These are phyloP conservation scores for Pagetopsis macropterus DNA, from an alignment of 2,797 vertebrate species.

Conservation along the genomic window DNA sequence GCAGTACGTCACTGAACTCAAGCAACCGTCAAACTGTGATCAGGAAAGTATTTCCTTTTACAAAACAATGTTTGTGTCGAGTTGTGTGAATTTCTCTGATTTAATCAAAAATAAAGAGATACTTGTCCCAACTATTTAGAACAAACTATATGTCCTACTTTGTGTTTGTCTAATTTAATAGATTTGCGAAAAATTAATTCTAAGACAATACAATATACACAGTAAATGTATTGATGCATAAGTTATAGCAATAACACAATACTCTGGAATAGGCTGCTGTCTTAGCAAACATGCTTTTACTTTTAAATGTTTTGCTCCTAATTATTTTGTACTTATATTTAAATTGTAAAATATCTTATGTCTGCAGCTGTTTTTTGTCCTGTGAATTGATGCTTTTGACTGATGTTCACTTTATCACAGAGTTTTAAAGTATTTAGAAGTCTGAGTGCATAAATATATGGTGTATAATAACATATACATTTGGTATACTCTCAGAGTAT, in stretches of 20 bases:
- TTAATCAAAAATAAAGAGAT: constrained; percentile 4
- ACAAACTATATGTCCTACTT: constrained; percentile 16
- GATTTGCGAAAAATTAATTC: not conserved
- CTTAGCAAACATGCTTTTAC: not conserved
- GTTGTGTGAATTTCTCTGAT: constrained; percentile 13
- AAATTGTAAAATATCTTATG: not conserved
- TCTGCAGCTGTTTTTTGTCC: too few relatives aligned
- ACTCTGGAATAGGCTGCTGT: not conserved
- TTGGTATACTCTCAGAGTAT: not conserved
- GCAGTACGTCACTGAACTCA: constrained; percentile 4
- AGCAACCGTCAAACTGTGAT: constrained; percentile 2
- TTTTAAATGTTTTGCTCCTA: not conserved
- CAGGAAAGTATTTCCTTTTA: constrained; percentile 43
- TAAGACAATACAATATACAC: not conserved
- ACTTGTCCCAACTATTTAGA: constrained; percentile 19
- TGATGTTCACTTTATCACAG: not conserved
- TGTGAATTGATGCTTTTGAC: too few relatives aligned
- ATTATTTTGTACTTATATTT: not conserved
- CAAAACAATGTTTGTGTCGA: constrained; percentile 19
- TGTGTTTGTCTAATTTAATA: not conserved
- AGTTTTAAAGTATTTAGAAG: not conserved
- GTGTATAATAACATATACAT: not conserved
- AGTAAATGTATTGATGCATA: not conserved
- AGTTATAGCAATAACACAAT: not conserved
- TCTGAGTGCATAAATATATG: not conserved